Evolutionary conservation across 2,113 vertebrate genomes (phyloP).

Genomic region (Pardalotus punctatus): DNA sequence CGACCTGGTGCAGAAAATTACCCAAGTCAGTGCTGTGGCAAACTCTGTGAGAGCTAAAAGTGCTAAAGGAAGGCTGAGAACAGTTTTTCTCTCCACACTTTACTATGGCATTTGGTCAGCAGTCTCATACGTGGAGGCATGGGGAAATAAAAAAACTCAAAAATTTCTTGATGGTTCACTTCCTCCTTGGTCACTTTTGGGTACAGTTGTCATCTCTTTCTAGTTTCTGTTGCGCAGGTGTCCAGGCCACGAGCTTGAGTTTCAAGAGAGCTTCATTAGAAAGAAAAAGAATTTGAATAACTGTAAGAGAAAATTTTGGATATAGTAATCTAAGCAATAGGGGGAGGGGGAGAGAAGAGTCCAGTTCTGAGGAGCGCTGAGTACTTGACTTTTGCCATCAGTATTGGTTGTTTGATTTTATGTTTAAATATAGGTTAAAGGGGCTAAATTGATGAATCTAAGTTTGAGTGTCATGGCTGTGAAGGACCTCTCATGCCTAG

Average conservation of each 20-base stretch:
- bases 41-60: not conserved
- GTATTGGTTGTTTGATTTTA: not conserved
- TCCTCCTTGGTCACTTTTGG: not conserved
- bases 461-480: not conserved
- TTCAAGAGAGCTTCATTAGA: not conserved
- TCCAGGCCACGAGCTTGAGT: not conserved
- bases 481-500: not conserved
- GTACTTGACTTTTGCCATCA: not conserved
- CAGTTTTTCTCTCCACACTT: not conserved
- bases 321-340: not conserved
- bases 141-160: not conserved
- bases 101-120: not conserved
- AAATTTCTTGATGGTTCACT: not conserved
- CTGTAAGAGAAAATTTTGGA: not conserved
- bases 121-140: not conserved
- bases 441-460: not conserved
- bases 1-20: not conserved
- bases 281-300: constrained; percentile 17
- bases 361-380: not conserved
- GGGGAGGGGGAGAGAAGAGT: not conserved
- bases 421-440: not conserved
- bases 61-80: not conserved
- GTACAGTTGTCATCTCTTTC: not conserved
- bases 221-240: constrained; percentile 39
- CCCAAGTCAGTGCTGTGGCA: not conserved